Percentiles rank a stretch among this genome's conserved stretches.
These are phyloP conservation scores for Selenia dentaria DNA, from an alignment of 2,888 invertebrate species.

Conservation along the genomic window DNA sequence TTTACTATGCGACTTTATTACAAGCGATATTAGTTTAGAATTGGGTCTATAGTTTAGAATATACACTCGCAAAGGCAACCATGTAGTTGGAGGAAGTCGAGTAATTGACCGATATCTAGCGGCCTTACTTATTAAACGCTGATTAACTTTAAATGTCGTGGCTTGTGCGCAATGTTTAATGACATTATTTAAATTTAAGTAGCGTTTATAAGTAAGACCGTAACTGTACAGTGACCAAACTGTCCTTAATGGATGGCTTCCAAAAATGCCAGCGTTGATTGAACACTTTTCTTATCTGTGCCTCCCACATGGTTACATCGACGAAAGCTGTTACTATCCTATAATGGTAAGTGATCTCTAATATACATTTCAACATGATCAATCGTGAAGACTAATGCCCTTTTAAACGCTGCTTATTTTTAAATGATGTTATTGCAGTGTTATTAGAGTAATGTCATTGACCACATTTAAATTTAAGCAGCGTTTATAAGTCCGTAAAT, in stretches of 20 bases:
- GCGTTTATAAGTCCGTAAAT: no score
- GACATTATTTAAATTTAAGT: no score
- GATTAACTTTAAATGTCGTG: no score
- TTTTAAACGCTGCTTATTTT: no score
- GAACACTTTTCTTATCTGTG: neutral
- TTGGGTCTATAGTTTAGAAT: slow-evolving; percentile 37
- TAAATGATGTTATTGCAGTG: no score
- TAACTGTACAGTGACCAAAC: neutral
- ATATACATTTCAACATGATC: slow-evolving; percentile 6
- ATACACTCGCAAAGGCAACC: slow-evolving; percentile 16
- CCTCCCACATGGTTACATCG: slow-evolving; percentile 8
- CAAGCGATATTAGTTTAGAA: slow-evolving; percentile 40
- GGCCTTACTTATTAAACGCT: no score
- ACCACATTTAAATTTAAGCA: no score
- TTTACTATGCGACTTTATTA: slow-evolving; percentile 35
- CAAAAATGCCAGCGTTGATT: neutral
- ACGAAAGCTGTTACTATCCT: slow-evolving; percentile 9
- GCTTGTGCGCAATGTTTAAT: no score
- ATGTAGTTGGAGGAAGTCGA: neutral
- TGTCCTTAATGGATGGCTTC: neutral
- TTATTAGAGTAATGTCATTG: no score
- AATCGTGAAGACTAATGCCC: neutral
- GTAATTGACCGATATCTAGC: slow-evolving; percentile 13
- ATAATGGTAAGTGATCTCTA: slow-evolving; percentile 5
- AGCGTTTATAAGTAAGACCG: no score